These are phyloP conservation scores for Zaprionus obscuricornis DNA, from an alignment of 2,888 invertebrate genomes.

Conservation along the genomic window DNA sequence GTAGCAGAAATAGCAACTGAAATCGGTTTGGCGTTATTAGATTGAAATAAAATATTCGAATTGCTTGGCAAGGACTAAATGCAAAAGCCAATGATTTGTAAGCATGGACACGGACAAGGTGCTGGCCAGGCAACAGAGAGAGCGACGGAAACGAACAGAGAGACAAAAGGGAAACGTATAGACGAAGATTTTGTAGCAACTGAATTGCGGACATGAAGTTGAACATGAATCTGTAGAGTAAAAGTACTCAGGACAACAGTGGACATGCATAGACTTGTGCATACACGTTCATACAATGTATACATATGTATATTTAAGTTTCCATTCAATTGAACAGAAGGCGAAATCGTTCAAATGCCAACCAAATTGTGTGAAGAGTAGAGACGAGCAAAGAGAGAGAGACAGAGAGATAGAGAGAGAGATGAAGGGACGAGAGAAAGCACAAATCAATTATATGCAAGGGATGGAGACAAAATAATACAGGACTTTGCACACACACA, in stretches of 20 bases:
- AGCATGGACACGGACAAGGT: slow-evolving; percentile 49
- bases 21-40: slow-evolving; percentile 57
- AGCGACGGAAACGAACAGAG: too few species aligned
- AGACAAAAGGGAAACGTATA: too few species aligned
- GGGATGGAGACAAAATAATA: background rate
- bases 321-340: slow-evolving; percentile 63
- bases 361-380: slow-evolving; percentile 47
- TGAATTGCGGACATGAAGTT: slow-evolving; percentile 13
- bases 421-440: slow-evolving; percentile 20
- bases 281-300: slow-evolving; percentile 1
- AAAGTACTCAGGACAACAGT: slow-evolving; percentile 3
- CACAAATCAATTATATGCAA: slow-evolving; percentile 69
- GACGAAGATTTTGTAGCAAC: too few species aligned
- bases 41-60: slow-evolving; percentile 63
- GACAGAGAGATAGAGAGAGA: too few species aligned
- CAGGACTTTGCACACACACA: too few species aligned
- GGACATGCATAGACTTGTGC: slow-evolving; percentile 12
- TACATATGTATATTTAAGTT: slow-evolving; percentile 64
- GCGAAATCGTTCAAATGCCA: slow-evolving; percentile 58
- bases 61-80: slow-evolving; percentile 58
- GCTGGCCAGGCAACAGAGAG: too few species aligned
- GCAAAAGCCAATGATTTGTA: slow-evolving; percentile 69
- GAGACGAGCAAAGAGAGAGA: too few species aligned
- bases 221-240: slow-evolving; percentile 14
- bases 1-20: slow-evolving; percentile 1